Percentiles rank a stretch among this genome's conserved stretches.
phyloP scores from a whole-genome alignment of 2,888 invertebrate genomes.

The Tenthredo mesomela region DNA sequence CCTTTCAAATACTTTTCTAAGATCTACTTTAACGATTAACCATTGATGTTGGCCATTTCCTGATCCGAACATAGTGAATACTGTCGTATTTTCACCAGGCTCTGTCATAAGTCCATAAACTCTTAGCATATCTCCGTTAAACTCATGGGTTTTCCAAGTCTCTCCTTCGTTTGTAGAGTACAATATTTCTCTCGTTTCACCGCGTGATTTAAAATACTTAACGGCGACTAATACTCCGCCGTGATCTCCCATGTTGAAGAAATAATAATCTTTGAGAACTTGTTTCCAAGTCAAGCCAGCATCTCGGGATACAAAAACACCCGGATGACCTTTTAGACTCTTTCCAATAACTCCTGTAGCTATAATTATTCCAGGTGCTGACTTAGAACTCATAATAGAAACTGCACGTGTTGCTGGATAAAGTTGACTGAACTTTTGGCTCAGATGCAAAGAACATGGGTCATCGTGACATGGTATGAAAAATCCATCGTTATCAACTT shows the following conservation, averaged over 20 bases:
- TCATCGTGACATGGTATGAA: slow-evolving; percentile 85
- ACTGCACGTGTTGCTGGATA: slow-evolving; percentile 90
- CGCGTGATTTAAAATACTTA: slow-evolving; percentile 87
- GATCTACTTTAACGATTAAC: slow-evolving; percentile 89
- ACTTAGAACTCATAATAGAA: slow-evolving; percentile 91
- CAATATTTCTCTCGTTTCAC: slow-evolving; percentile 88
- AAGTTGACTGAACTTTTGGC: slow-evolving; percentile 91
- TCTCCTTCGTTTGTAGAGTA: slow-evolving; percentile 94
- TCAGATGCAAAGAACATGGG: slow-evolving; percentile 90
- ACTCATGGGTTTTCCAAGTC: slow-evolving; percentile 88
- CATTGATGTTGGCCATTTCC: slow-evolving; percentile 89
- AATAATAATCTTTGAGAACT: slow-evolving; percentile 89
- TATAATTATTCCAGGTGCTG: slow-evolving; percentile 93
- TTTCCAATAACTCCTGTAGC: slow-evolving; percentile 91
- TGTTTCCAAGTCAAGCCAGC: slow-evolving; percentile 92
- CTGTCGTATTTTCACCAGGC: slow-evolving; percentile 95
- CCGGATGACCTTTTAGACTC: slow-evolving; percentile 89
- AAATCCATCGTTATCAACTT: slow-evolving; percentile 84
- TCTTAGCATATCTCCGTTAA: slow-evolving; percentile 86
- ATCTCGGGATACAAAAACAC: slow-evolving; percentile 89
- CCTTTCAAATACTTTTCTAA: slow-evolving; percentile 80
- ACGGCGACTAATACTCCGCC: slow-evolving; percentile 94
- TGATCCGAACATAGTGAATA: slow-evolving; percentile 95
- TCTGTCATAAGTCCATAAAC: slow-evolving; percentile 96
- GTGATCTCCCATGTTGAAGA: slow-evolving; percentile 95